Percentiles rank a stretch among this genome's conserved stretches.
Conservation (phyloP, 2,113 vertebrate species). For the Gasterosteus aculeatus region DNA sequence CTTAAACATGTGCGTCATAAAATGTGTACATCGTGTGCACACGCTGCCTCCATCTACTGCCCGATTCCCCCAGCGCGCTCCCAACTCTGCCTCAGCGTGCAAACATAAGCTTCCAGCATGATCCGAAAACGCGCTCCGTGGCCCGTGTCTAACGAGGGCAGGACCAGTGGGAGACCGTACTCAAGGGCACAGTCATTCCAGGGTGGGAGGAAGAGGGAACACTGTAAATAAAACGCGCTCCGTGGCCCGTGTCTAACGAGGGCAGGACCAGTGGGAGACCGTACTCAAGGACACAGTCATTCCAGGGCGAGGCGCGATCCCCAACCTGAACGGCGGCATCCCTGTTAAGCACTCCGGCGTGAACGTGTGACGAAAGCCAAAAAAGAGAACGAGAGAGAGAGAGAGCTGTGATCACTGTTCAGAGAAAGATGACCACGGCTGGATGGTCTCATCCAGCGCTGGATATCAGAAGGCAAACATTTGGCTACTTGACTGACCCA, state of each 20-base stretch:
- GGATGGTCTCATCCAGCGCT: not conserved
- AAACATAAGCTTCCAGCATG: slow-evolving; percentile 62
- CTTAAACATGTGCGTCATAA: slow-evolving; percentile 10
- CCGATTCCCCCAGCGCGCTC: slow-evolving; percentile 31
- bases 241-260: slow-evolving; percentile 61
- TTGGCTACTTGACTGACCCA: not conserved
- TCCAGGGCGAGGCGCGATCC: slow-evolving; percentile 8
- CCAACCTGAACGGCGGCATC: not conserved
- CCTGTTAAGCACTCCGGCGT: not conserved
- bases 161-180: slow-evolving; percentile 23
- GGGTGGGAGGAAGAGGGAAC: no score
- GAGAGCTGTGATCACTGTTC: not conserved
- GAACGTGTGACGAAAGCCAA: not conserved
- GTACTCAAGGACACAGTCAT: no score
- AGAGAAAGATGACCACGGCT: not conserved
- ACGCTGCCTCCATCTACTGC: not conserved
- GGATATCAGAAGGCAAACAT: not conserved
- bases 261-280: slow-evolving; percentile 32
- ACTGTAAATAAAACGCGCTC: slow-evolving; percentile 50
- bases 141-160: slow-evolving; percentile 62
- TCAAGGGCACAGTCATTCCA: no score
- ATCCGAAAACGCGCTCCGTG: slow-evolving; percentile 53
- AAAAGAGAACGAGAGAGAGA: not conserved
- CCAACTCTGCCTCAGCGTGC: slow-evolving; percentile 38
- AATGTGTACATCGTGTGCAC: slow-evolving; percentile 1